phyloP scores from a whole-genome alignment of 1,140 invertebrate genomes.

The Camponotus pennsylvanicus region DNA sequence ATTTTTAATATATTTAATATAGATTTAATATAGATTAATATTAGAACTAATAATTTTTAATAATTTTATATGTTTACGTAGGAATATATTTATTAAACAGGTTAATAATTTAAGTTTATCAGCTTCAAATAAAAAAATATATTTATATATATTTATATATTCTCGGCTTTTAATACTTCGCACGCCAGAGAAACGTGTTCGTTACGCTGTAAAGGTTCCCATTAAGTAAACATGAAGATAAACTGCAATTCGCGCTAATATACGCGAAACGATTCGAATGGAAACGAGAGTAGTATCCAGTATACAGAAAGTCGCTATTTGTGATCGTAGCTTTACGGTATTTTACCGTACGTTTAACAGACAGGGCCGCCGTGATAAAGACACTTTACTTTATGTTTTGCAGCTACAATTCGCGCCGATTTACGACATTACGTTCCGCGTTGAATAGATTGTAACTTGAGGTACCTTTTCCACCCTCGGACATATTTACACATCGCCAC shows the following conservation, averaged over 20 bases:
- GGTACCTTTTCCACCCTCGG: conserved; percentile 18
- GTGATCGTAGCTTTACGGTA: conserved; percentile 44
- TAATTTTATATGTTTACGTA: not conserved
- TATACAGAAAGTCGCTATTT: conserved; percentile 47
- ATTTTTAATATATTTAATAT: no score
- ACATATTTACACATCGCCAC: conserved; percentile 59
- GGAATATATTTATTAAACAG: not conserved
- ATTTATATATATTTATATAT: conserved; percentile 15
- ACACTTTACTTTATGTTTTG: conserved; percentile 56
- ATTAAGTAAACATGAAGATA: conserved; percentile 43
- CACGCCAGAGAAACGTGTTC: conserved; percentile 19
- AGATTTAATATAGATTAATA: no score
- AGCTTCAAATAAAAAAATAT: not conserved
- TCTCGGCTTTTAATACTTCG: conserved; percentile 16
- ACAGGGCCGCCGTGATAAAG: conserved; percentile 48
- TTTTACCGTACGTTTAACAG: conserved; percentile 43
- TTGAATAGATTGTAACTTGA: conserved; percentile 59
- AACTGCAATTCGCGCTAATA: conserved; percentile 9
- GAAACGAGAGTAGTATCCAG: conserved; percentile 43
- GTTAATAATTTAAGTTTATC: conserved; percentile 10
- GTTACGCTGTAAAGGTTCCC: conserved; percentile 41
- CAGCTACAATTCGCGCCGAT: conserved; percentile 34
- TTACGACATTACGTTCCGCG: conserved; percentile 56
- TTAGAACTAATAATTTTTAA: not conserved
- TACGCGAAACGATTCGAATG: conserved; percentile 39